Evolutionary conservation across 2,888 invertebrate genomes (phyloP), one percentile per base, ranked within the genome.

Genomic region (Linyphia triangularis): DNA sequence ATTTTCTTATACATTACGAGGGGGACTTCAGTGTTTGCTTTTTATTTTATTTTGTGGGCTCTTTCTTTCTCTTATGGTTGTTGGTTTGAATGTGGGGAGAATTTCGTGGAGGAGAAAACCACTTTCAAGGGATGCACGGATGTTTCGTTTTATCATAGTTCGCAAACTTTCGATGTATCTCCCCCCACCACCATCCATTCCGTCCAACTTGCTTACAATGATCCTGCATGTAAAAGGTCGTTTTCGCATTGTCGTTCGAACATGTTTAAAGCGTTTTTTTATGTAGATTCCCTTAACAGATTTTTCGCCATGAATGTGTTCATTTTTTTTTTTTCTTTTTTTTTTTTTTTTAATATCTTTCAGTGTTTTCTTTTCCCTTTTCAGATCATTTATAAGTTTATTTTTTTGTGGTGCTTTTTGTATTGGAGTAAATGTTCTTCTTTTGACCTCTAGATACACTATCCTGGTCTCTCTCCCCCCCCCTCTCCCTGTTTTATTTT

Each of bases 81-180:
- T 37, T 77, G 77, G 77, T 63, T 77, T 77, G 37, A 84, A 73
- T 84, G 75, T 57, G 57, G 67, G 30, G 26, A 3, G 30, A 57
- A 19, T 84, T 67, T 37, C 57, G 57, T 51, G 40, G 51, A 79
- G 72, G 65, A 75, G 70, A 75, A 81, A 86, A 88, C 73, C 81
- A 88, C 86, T 88, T 88, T 79, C 37, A 72, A 72, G 67, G 81
- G 86, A 79, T 73, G 72, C 72, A 85, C 63, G 78, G 79, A 26
- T 78, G 81, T 81, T 86, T 65, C 85, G 85, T 79, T 88, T 81
- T 88, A 88, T 88, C 86, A 81, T 81, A 81, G 81, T 79, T 86
- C 70, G 37, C 81, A 88, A 88, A 86, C 13, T 81, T 40, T 51
- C 37, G 13, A 5, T n/a, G 51, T 28, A 19, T 22, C 51, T 28